Evolutionary conservation across 2,797 vertebrate species (phyloP).

Genomic region (Mallotus villosus): DNA sequence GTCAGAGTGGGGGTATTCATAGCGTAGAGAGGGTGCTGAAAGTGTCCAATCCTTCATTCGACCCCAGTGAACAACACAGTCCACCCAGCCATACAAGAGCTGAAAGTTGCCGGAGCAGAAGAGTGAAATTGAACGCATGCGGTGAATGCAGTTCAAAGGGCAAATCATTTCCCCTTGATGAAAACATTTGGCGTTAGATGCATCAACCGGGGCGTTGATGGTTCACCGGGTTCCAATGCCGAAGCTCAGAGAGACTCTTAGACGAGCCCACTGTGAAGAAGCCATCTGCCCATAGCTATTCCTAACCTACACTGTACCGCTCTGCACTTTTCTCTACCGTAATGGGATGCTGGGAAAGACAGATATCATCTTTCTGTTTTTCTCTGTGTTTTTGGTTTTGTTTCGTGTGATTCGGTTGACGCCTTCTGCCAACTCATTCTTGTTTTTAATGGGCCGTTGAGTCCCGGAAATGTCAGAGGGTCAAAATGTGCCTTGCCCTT

Average conservation of each 20-base stretch:
- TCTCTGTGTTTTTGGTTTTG: no score
- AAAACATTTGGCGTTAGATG: conserved; percentile 11
- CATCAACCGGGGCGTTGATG: conserved; percentile 27
- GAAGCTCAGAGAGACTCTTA: conserved; percentile 8
- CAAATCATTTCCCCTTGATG: conserved; percentile 2
- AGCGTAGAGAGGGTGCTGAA: no score
- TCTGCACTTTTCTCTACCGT: neutral
- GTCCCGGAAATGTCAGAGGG: no score
- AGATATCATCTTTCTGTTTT: no score
- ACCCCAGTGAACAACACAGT: neutral
- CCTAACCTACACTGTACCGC: neutral
- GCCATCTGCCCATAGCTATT: neutral
- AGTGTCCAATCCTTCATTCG: neutral
- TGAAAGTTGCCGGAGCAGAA: no score
- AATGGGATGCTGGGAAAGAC: neutral
- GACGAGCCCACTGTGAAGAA: conserved; percentile 22
- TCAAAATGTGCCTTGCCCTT: no score
- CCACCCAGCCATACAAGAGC: no score
- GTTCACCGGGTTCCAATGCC: neutral
- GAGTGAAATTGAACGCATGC: no score
- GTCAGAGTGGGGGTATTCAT: no score
- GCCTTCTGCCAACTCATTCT: no score
- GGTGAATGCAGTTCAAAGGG: neutral
- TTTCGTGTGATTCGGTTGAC: no score
- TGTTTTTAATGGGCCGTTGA: no score